Evolutionary conservation across 2,113 vertebrate genomes (phyloP).

Genomic region (Tachysurus vachellii): DNA sequence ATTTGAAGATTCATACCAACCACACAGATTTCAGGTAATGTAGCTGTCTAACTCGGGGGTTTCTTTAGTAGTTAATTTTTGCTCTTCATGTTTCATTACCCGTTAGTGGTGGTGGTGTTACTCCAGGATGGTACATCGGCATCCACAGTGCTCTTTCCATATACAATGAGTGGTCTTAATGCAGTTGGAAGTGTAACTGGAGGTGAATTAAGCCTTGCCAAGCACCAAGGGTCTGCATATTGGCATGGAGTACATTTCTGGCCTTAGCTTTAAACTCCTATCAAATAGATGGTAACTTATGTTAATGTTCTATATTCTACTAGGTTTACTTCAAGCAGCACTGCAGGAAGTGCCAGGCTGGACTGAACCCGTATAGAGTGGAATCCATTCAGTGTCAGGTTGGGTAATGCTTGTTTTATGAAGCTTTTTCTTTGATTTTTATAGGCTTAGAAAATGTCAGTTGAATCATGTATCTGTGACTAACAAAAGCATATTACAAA

Average conservation of each 20-base stretch:
- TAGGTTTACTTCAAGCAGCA: slow-evolving; percentile 98
- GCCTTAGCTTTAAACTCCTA: too few relatives aligned
- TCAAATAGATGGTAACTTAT: background rate
- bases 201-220: background rate
- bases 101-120: too few relatives aligned
- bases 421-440: background rate
- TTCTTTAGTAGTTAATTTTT: too few relatives aligned
- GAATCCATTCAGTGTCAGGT: slow-evolving; percentile 94
- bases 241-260: background rate
- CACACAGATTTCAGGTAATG: too few relatives aligned
- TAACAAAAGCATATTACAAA: background rate
- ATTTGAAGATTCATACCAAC: too few relatives aligned
- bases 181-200: background rate
- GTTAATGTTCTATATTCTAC: background rate
- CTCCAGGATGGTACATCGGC: background rate
- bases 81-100: too few relatives aligned
- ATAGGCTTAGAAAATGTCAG: too few relatives aligned
- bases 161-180: background rate
- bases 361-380: slow-evolving; percentile 91
- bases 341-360: slow-evolving; percentile 89
- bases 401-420: background rate
- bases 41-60: too few relatives aligned
- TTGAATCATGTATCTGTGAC: too few relatives aligned
- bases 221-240: background rate
- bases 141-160: background rate